Conservation (phyloP, 2,113 vertebrate genomes). For the Alaudala cheleensis region DNA sequence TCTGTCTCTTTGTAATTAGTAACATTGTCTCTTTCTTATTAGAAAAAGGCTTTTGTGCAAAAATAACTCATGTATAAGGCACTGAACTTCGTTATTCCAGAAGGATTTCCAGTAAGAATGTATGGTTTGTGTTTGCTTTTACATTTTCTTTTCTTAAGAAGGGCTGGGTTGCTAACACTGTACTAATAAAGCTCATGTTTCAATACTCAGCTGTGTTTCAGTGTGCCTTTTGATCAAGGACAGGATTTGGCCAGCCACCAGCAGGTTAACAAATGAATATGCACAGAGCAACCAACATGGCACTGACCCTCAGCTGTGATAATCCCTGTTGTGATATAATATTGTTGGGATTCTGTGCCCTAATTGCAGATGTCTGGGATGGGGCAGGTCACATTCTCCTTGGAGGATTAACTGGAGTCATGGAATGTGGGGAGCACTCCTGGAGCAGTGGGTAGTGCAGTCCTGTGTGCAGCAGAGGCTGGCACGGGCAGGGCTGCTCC, state of each 20-base stretch:
- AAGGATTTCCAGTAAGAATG: background rate
- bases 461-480: background rate
- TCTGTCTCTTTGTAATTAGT: background rate
- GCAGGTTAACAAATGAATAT: conserved; percentile 1
- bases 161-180: background rate
- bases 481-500: background rate
- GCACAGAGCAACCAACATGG: background rate
- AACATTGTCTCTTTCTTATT: background rate
- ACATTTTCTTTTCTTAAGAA: background rate
- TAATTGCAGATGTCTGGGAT: background rate
- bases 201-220: background rate
- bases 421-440: background rate
- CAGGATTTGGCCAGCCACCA: background rate
- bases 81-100: background rate
- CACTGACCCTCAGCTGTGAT: background rate
- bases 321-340: background rate
- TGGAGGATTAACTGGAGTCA: background rate
- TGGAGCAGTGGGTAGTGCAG: background rate
- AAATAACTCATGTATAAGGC: background rate
- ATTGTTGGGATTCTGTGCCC: background rate
- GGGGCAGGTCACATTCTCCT: background rate
- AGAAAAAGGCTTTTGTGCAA: background rate
- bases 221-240: background rate
- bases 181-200: background rate
- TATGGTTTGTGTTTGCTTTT: background rate